Evolutionary conservation across 2,113 vertebrate species (phyloP), one percentile per base, ranked within the genome.

Genomic region (Caranx ignobilis): DNA sequence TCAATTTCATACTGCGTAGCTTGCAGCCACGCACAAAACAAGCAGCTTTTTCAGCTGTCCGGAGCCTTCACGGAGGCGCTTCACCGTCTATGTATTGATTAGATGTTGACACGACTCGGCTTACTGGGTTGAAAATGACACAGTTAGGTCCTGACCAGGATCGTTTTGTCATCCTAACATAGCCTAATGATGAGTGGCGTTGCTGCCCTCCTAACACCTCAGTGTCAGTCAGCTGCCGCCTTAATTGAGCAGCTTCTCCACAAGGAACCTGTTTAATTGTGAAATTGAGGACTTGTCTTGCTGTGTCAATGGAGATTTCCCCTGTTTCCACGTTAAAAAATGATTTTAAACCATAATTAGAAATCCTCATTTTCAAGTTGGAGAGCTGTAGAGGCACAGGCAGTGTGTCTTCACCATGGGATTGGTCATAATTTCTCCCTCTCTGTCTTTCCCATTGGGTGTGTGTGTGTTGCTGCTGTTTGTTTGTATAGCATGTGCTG

Each of bases 1-100:
- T 75, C 64, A 61, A 92, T 93, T 91, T 91, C 73, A 84, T 93
- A 84, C 90, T 94, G 91, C 93, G 92, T 93, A 93, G 92, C 85
- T 90, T 55, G 76, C 89, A 88, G 91, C 75, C 86, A 88, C 79
- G 72, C 85, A 72, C 77, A 32, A 73, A 79, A 77, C 75, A 21
- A 60, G 61, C 73, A 52, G 72, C 52, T 54, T 69, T 81, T 69
- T 81, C 26, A 54, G 81, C 74, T 79, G 80, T 77, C 77, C 64
- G 66, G 66, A 89, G 70, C 68, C 66, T 34, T 35, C 69, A 64
- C 26, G 26, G 32, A 78, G 50, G 62, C 69, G 60, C 69, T 62
- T 78, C 69, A 37, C 18, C 72, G 50, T 75, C 35, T 54, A 62
- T 63, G 15, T 31, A 77, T 75, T 75, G 71, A 82, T 48, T 68